phyloP scores from a whole-genome alignment of 2,888 invertebrate genomes.

The Xiphydria camelus region DNA sequence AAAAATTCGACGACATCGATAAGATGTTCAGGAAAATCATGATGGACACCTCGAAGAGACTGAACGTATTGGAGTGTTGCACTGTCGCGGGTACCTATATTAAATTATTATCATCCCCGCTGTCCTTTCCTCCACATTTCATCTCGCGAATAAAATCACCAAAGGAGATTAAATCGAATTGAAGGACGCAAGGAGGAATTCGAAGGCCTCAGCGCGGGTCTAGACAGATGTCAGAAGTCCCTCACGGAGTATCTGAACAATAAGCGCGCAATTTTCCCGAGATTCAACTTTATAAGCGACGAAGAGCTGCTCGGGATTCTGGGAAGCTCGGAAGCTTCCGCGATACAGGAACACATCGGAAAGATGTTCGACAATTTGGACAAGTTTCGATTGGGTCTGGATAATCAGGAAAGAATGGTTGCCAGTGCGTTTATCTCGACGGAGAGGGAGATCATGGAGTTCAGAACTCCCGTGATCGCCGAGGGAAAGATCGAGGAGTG shows the following conservation, averaged over 20 bases:
- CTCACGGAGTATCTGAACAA: conserved; percentile 87
- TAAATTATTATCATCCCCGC: background rate
- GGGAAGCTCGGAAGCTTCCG: conserved; percentile 80
- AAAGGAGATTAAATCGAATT: no score
- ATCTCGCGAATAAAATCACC: no score
- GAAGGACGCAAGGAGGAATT: conserved; percentile 81
- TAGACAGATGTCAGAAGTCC: conserved; percentile 91
- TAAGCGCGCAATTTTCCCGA: conserved; percentile 83
- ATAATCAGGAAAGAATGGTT: conserved; percentile 67
- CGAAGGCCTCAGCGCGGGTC: conserved; percentile 69
- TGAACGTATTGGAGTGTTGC: conserved; percentile 81
- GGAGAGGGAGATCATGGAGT: conserved; percentile 88
- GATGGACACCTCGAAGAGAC: conserved; percentile 79
- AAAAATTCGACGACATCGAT: conserved; percentile 89
- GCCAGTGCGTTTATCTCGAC: conserved; percentile 85
- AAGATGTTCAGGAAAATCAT: conserved; percentile 81
- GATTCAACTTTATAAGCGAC: conserved; percentile 93
- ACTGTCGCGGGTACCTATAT: conserved; percentile 58
- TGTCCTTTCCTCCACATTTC: no score
- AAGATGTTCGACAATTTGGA: conserved; percentile 96
- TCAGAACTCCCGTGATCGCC: conserved; percentile 69
- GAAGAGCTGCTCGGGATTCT: conserved; percentile 88
- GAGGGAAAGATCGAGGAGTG: conserved; percentile 88
- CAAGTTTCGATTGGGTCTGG: conserved; percentile 70
- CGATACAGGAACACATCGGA: conserved; percentile 91